phyloP scores from a whole-genome alignment of 2,888 invertebrate species.

The Euzetes globulus region DNA sequence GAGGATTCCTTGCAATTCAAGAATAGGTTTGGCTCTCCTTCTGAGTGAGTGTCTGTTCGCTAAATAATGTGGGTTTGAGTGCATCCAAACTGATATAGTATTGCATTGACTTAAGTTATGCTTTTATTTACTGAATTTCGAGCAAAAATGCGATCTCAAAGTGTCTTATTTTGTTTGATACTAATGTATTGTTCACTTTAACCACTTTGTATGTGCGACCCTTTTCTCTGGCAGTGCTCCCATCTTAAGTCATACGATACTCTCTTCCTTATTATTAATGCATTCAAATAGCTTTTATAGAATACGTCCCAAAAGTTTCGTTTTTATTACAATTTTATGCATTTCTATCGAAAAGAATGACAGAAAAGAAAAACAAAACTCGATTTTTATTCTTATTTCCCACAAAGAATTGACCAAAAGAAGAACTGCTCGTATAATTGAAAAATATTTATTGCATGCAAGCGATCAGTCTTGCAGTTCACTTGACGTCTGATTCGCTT shows the following conservation, averaged over 20 bases:
- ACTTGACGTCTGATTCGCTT: too few relatives aligned
- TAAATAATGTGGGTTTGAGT: slow-evolving; percentile 1
- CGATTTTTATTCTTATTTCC: background rate
- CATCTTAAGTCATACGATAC: background rate
- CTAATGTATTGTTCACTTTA: slow-evolving; percentile 17
- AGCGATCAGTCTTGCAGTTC: background rate
- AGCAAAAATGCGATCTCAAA: slow-evolving; percentile 20
- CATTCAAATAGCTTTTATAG: background rate
- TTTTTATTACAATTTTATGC: background rate
- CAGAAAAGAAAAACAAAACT: background rate
- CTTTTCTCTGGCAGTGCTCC: background rate
- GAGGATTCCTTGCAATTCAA: background rate
- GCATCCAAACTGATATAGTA: background rate
- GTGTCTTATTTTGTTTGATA: slow-evolving; percentile 11
- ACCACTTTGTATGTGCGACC: background rate
- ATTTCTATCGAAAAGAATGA: background rate
- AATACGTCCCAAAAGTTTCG: background rate
- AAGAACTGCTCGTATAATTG: background rate
- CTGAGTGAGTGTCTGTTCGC: background rate
- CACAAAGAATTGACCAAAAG: background rate
- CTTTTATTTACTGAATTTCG: slow-evolving; percentile 20
- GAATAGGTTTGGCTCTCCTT: background rate
- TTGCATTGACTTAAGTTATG: slow-evolving; percentile 9
- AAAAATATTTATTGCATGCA: slow-evolving; percentile 9
- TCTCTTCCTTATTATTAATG: background rate